Conservation (phyloP, 2,113 vertebrate genomes). For the Paramisgurnus dabryanus region DNA sequence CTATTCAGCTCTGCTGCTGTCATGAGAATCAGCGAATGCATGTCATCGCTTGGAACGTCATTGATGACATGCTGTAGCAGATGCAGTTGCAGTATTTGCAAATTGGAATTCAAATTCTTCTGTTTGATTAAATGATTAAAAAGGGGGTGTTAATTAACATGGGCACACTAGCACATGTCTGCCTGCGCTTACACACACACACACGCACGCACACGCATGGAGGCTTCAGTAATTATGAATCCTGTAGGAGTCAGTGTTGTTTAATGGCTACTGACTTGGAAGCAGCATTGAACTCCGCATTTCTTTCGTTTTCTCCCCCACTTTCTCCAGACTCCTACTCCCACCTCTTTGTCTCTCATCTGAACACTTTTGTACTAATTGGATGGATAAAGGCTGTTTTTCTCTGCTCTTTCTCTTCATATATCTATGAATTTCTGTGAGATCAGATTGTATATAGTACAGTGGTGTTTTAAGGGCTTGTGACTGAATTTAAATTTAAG, state of each 20-base stretch:
- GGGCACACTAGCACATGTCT: not conserved
- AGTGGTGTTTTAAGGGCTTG: too few relatives aligned
- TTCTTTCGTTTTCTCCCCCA: not conserved
- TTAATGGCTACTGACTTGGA: conserved; percentile 16
- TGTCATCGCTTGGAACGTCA: conserved; percentile 28
- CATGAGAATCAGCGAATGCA: not conserved
- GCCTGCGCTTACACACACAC: conserved; percentile 29
- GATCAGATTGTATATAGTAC: not conserved
- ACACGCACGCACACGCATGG: conserved; percentile 13
- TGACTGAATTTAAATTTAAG: too few relatives aligned
- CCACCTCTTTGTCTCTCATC: not conserved
- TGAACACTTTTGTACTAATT: not conserved
- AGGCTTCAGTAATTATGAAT: conserved; percentile 17
- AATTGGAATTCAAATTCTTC: conserved; percentile 10
- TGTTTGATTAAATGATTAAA: conserved; percentile 29
- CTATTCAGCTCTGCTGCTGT: not conserved
- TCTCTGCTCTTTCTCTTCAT: not conserved
- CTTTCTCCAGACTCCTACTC: not conserved
- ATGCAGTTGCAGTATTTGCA: conserved; percentile 17
- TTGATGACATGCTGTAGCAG: conserved; percentile 28
- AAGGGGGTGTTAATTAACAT: conserved; percentile 17
- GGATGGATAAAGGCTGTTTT: not conserved
- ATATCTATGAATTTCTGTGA: not conserved
- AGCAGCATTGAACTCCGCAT: not conserved
- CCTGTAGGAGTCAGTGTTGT: not conserved